These are phyloP conservation scores for Psephotus haematonotus DNA, from an alignment of 2,113 vertebrate genomes.

Conservation along the genomic window DNA sequence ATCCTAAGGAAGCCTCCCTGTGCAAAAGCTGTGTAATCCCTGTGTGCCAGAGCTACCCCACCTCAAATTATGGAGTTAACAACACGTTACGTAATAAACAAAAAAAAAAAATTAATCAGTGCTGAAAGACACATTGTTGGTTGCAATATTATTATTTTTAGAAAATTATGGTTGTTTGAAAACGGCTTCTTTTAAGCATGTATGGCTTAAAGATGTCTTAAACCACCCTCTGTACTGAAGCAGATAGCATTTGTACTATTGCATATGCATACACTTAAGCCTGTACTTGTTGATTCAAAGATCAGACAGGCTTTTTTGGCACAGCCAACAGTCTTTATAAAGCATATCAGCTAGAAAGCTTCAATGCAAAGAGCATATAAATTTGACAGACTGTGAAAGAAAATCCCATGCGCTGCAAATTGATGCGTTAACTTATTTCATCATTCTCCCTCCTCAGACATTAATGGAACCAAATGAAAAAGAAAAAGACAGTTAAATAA, in stretches of 20 bases:
- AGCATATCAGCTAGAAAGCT: neutral
- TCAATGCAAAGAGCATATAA: neutral
- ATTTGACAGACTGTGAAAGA: neutral
- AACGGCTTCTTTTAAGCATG: neutral
- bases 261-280: neutral
- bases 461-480: neutral
- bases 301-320: neutral
- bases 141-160: neutral
- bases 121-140: constrained; percentile 12
- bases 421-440: neutral
- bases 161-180: neutral
- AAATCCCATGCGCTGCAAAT: neutral
- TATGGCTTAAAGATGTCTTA: neutral
- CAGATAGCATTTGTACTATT: neutral
- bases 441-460: neutral
- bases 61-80: constrained; percentile 22
- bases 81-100: neutral
- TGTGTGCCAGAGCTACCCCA: neutral
- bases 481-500: neutral
- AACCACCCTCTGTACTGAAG: neutral
- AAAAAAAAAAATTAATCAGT: neutral
- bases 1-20: neutral
- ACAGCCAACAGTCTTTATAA: neutral
- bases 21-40: constrained; percentile 1
- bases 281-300: neutral